Percentiles rank a stretch among this genome's conserved stretches.
These are phyloP conservation scores for Chelonia mydas DNA, from an alignment of 2,797 vertebrate genomes.

Conservation along the genomic window DNA sequence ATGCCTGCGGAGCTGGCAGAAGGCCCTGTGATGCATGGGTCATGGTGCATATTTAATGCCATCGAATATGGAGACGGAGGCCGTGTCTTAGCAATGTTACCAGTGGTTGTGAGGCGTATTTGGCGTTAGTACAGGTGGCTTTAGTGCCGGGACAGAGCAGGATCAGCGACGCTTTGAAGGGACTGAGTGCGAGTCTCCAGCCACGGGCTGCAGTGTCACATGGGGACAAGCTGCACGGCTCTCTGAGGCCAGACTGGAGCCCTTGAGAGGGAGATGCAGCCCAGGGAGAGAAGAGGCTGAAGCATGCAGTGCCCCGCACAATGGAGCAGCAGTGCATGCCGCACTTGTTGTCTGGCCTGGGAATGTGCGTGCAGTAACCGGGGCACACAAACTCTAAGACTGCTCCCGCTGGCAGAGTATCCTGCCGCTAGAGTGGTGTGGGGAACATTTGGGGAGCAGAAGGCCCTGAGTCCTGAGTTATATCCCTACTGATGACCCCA, in stretches of 20 bases:
- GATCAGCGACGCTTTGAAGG: background rate
- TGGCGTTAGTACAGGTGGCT: conserved; percentile 11
- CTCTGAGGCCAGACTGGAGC: background rate
- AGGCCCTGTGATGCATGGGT: conserved; percentile 18
- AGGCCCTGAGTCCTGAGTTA: no score
- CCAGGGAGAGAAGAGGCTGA: no score
- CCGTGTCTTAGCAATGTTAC: conserved; percentile 22
- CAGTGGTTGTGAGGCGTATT: conserved; percentile 26
- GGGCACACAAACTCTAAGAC: no score
- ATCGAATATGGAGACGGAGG: conserved; percentile 45
- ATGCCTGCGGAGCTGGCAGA: conserved; percentile 9
- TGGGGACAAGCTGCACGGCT: background rate
- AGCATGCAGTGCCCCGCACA: no score
- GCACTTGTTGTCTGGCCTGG: no score
- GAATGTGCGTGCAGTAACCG: no score
- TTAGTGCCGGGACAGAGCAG: conserved; percentile 9
- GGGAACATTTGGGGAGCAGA: no score
- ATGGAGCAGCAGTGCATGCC: no score
- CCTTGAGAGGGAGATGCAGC: no score
- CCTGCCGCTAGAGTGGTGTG: no score
- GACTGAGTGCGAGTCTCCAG: background rate
- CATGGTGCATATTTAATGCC: conserved; percentile 36
- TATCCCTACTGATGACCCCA: no score
- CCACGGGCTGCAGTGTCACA: background rate
- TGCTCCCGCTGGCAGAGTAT: no score